Evolutionary conservation across 2,797 vertebrate species (phyloP).

Genomic region (Bovichtus diacanthus): DNA sequence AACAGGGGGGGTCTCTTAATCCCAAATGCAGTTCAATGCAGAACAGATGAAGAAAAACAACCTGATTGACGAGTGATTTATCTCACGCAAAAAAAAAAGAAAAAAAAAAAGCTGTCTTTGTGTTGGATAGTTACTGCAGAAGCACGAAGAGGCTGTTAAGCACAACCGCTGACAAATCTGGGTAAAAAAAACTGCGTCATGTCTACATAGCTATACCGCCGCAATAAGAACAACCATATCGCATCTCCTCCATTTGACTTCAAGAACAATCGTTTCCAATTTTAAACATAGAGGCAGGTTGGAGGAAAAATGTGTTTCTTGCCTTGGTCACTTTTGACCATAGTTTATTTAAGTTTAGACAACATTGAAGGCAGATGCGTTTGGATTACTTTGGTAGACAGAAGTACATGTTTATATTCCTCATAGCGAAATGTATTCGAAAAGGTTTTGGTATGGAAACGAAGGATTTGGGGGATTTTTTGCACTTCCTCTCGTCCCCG

Average conservation of each 20-base stretch:
- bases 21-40: slow-evolving; percentile 63
- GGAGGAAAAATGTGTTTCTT: not conserved
- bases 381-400: not conserved
- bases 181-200: not conserved
- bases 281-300: too few relatives aligned
- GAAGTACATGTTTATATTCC: not conserved
- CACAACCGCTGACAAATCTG: not conserved
- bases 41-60: slow-evolving; percentile 16
- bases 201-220: not conserved
- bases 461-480: too few relatives aligned
- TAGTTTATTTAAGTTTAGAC: not conserved
- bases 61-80: too few relatives aligned
- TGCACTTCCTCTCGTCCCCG: not conserved
- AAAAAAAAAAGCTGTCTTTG: too few relatives aligned
- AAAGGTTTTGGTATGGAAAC: not conserved
- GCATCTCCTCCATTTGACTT: too few relatives aligned
- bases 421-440: not conserved
- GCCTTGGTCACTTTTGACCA: not conserved
- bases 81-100: too few relatives aligned
- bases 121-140: not conserved
- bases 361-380: too few relatives aligned
- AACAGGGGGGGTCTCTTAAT: slow-evolving; percentile 70
- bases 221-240: not conserved
- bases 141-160: not conserved
- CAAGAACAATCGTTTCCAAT: too few relatives aligned